Conservation (phyloP, 2,888 invertebrate genomes). For the Cephus rjabovi region DNA sequence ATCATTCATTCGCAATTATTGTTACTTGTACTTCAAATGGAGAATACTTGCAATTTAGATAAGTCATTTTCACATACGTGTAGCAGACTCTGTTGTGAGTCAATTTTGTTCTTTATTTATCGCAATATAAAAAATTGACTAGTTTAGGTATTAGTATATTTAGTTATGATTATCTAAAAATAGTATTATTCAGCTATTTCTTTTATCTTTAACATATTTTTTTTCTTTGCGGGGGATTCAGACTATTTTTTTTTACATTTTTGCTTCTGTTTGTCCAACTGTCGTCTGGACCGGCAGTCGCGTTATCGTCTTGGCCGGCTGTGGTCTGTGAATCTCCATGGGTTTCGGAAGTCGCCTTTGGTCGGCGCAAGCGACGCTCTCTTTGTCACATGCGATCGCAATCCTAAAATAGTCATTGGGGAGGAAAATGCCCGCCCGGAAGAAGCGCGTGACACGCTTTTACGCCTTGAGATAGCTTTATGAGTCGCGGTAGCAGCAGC, state of each 20-base stretch:
- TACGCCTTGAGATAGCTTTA: background rate
- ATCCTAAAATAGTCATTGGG: background rate
- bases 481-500: background rate
- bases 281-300: background rate
- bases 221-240: background rate
- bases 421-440: background rate
- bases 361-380: slow-evolving; percentile 1
- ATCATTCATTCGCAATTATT: background rate
- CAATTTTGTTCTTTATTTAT: background rate
- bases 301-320: background rate
- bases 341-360: slow-evolving; percentile 15
- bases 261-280: background rate
- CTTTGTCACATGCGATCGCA: background rate
- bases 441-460: background rate
- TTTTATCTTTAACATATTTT: background rate
- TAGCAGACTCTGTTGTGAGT: background rate
- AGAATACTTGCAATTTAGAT: background rate
- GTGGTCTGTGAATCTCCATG: slow-evolving; percentile 15
- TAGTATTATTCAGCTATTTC: background rate
- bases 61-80: background rate
- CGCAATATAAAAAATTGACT: background rate
- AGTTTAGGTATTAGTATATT: background rate
- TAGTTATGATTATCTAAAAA: background rate
- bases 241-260: background rate
- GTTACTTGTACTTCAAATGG: background rate